These are phyloP conservation scores for Laupala kohalensis DNA, from an alignment of 1,140 invertebrate species.

Conservation along the genomic window DNA sequence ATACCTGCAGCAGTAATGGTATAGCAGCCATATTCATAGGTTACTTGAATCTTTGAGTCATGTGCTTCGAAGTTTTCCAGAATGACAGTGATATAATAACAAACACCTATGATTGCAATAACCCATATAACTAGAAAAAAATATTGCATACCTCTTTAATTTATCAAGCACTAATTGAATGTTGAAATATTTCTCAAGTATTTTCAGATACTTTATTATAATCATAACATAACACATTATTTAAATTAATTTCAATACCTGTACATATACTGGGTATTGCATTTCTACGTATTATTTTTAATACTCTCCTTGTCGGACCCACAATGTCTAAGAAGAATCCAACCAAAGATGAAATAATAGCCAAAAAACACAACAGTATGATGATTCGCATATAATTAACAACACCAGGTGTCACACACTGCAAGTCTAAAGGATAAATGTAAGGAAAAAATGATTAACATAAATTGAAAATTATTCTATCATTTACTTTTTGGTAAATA, in stretches of 20 bases:
- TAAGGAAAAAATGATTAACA: conserved; percentile 9
- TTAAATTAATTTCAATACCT: no score
- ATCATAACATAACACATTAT: no score
- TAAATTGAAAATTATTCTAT: background rate
- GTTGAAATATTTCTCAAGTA: no score
- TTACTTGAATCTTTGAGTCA: conserved; percentile 27
- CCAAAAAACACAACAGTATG: conserved; percentile 36
- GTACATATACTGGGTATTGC: conserved; percentile 36
- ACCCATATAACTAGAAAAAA: conserved; percentile 31
- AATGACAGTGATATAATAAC: conserved; percentile 36
- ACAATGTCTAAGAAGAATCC: conserved; percentile 37
- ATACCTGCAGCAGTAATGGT: conserved; percentile 38
- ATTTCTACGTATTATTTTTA: conserved; percentile 35
- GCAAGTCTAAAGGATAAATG: conserved; percentile 29
- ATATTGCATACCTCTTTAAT: background rate
- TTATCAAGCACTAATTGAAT: background rate
- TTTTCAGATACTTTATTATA: no score
- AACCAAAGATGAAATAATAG: conserved; percentile 34
- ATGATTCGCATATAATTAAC: conserved; percentile 37
- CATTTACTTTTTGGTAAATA: background rate
- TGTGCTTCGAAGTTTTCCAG: conserved; percentile 28
- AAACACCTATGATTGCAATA: conserved; percentile 36
- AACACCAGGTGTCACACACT: conserved; percentile 34
- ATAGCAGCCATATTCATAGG: conserved; percentile 41
- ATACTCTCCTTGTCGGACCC: conserved; percentile 31